A percentile compares a stretch with the other conserved stretches of the same genome.
Evolutionary conservation across 1,140 invertebrate genomes (phyloP).

Genomic region (Phthorimaea operculella): DNA sequence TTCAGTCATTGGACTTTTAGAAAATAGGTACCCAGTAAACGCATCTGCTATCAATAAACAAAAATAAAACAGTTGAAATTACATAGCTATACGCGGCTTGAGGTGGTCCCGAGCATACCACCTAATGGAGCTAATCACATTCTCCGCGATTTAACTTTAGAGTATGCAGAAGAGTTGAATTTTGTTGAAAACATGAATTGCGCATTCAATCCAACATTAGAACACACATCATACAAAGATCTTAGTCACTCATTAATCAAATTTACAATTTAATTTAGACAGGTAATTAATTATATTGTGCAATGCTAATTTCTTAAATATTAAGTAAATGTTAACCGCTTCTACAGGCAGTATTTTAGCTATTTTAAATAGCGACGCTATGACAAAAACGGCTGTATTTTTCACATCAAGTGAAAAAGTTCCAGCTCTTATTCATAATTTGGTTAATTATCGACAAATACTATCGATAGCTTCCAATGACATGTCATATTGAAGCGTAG

Average conservation of each 20-base stretch:
- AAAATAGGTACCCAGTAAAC: too few relatives aligned
- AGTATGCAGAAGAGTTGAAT: background rate
- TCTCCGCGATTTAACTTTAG: background rate
- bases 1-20: background rate
- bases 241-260: slow-evolving; percentile 11
- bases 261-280: slow-evolving; percentile 14
- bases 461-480: too few relatives aligned
- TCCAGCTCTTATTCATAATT: too few relatives aligned
- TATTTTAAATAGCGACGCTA: too few relatives aligned
- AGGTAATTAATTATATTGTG: slow-evolving; percentile 15
- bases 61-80: too few relatives aligned
- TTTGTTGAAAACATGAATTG: background rate
- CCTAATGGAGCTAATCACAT: background rate
- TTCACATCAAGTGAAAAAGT: too few relatives aligned
- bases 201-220: slow-evolving; percentile 8
- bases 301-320: slow-evolving; percentile 16
- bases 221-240: slow-evolving; percentile 14
- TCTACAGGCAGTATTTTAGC: background rate
- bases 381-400: too few relatives aligned
- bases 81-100: too few relatives aligned
- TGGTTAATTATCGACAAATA: too few relatives aligned
- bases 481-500: too few relatives aligned
- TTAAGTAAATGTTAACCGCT: background rate
- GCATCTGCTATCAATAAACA: too few relatives aligned
- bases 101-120: slow-evolving; percentile 14